Evolutionary conservation across 2,113 vertebrate genomes (phyloP), one percentile per base, ranked within the genome.

Genomic region (Girardinichthys multiradiatus): DNA sequence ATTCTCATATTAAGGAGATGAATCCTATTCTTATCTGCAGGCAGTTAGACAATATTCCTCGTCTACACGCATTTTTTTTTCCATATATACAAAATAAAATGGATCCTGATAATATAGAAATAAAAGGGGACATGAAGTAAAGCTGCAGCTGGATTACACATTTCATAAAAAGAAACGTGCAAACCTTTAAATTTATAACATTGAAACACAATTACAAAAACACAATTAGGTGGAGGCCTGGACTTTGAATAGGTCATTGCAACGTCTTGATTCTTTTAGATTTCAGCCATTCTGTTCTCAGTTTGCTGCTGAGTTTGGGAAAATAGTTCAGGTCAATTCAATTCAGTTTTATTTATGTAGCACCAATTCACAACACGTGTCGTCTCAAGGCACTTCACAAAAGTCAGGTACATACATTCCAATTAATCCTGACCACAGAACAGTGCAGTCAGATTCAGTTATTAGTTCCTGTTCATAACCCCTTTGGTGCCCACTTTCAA

Each of bases 1-100:
- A 89, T 86, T 92, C 74, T 85, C 72, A 73, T 79, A 92, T 90
- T 88, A 91, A 84, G 68, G 71, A 73, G 83, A 81, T 72, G 72
- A 67, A 86, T 87, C 58, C 64, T 62, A 61, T 61, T 83, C 75
- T 82, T 81, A 65, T 86, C 89, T 82, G 66, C 74, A 80, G 86
- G 84, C 54, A 24, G 30, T 66, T 45, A 54, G 3, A 76, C 66
- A 75, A 65, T 72, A 79, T 72, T 39, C 57, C 17, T 10, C 17
- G 3, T 15, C 11, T n/a, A 15, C 78, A 62, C 12, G 29, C 21
- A 74, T 54, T 19, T n/a, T 21, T n/a, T 69, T 19, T 64, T 61
- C 19, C 37, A 33, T 26, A 58, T 31, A 73, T n/a, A 58, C 37
- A 66, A 24, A 71, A 28, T 26, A 0, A 63, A 57, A 84, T 24